Evolutionary conservation across 2,113 vertebrate species (phyloP).

Genomic region (Lucifuga dentata): DNA sequence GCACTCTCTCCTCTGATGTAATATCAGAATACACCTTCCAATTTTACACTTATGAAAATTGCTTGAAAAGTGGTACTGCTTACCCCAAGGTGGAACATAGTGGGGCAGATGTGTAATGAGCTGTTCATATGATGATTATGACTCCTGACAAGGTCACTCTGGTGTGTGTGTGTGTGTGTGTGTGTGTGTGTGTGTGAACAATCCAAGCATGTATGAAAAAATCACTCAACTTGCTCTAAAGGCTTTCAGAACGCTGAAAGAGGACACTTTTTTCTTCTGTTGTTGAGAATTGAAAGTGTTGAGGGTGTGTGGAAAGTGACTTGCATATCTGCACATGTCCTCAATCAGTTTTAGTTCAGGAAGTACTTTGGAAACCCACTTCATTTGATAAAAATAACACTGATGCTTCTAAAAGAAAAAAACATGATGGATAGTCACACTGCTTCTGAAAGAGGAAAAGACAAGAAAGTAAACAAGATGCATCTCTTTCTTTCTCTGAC

Average conservation of each 20-base stretch:
- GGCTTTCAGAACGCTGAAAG: slow-evolving; percentile 64
- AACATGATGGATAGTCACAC: slow-evolving; percentile 50
- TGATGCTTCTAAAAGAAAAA: slow-evolving; percentile 34
- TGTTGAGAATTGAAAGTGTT: slow-evolving; percentile 54
- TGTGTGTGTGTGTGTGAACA: slow-evolving; percentile 23
- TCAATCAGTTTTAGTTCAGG: slow-evolving; percentile 60
- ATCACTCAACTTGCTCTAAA: slow-evolving; percentile 45
- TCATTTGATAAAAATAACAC: slow-evolving; percentile 69
- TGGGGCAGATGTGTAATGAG: slow-evolving; percentile 42
- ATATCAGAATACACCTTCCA: neutral
- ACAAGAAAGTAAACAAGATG: slow-evolving; percentile 47
- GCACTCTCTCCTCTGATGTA: slow-evolving; percentile 1
- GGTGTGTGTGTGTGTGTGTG: slow-evolving; percentile 29
- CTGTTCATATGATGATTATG: slow-evolving; percentile 53
- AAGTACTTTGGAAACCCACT: slow-evolving; percentile 62
- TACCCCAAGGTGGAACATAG: slow-evolving; percentile 28
- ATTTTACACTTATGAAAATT: slow-evolving; percentile 33
- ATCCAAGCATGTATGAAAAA: slow-evolving; percentile 15
- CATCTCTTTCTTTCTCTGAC: neutral
- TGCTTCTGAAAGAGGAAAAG: slow-evolving; percentile 35
- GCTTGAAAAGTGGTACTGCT: slow-evolving; percentile 26
- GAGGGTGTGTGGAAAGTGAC: slow-evolving; percentile 28
- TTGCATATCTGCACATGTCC: slow-evolving; percentile 56
- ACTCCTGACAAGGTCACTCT: slow-evolving; percentile 68
- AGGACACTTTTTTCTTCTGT: slow-evolving; percentile 46